These are phyloP conservation scores for Tipula unca DNA, from an alignment of 2,888 invertebrate species.

Conservation along the genomic window DNA sequence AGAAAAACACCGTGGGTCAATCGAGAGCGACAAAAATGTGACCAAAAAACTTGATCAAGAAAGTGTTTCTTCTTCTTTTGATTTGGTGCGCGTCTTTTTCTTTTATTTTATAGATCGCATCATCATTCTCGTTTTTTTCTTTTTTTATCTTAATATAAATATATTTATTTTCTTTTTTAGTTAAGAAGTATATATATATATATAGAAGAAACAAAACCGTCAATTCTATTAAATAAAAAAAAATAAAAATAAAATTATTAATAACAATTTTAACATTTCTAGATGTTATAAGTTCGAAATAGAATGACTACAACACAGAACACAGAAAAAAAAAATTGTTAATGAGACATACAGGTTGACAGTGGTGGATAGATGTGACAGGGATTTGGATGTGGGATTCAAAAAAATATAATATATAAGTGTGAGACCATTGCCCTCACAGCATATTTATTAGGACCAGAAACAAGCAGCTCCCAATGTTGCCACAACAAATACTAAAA, in stretches of 20 bases:
- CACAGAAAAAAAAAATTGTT: not conserved
- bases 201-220: not conserved
- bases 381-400: not conserved
- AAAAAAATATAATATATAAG: too few species aligned
- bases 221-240: not conserved
- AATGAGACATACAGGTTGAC: not conserved
- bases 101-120: not conserved
- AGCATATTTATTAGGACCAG: too few species aligned
- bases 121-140: not conserved
- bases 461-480: too few species aligned
- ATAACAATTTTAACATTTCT: not conserved
- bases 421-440: too few species aligned
- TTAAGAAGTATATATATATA: not conserved
- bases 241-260: not conserved
- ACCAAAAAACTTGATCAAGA: slow-evolving; percentile 8
- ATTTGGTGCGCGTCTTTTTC: not conserved
- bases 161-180: not conserved
- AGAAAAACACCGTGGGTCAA: not conserved
- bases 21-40: not conserved
- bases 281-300: not conserved
- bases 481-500: too few species aligned
- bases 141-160: not conserved
- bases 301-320: not conserved
- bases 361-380: slow-evolving; percentile 1
- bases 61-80: not conserved